Percentiles rank a stretch among this genome's conserved stretches.
These are phyloP conservation scores for Chaenogobius annularis DNA, from an alignment of 2,113 vertebrate genomes.

Conservation along the genomic window DNA sequence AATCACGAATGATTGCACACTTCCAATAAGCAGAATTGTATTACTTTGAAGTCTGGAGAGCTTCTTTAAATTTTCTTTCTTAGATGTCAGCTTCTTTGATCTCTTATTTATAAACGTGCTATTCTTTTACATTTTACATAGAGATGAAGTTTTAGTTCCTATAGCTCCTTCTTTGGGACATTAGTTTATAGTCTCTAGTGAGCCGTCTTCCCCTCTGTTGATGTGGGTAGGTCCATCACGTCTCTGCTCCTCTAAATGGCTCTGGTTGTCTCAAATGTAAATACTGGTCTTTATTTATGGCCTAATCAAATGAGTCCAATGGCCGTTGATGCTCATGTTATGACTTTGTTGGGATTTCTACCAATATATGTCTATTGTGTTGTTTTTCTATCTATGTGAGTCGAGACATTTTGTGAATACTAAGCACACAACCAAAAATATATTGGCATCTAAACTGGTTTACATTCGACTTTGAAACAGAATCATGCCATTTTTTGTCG, in stretches of 20 bases:
- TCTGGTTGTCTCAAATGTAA: slow-evolving; percentile 1
- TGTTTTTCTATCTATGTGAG: slow-evolving; percentile 9
- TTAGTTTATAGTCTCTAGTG: neutral
- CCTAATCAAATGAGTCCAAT: neutral
- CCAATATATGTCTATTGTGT: neutral
- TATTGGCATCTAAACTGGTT: neutral
- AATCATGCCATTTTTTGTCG: neutral
- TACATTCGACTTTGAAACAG: neutral
- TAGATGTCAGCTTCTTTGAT: slow-evolving; percentile 12
- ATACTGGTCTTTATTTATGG: slow-evolving; percentile 1
- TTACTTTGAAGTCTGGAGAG: slow-evolving; percentile 1
- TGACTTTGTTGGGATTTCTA: neutral
- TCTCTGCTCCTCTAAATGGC: neutral
- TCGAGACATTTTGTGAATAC: slow-evolving; percentile 13
- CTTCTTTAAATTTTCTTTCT: slow-evolving; percentile 7
- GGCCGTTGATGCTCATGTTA: neutral
- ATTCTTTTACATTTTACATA: slow-evolving; percentile 2
- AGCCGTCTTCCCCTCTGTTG: neutral
- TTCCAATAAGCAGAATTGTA: slow-evolving; percentile 2
- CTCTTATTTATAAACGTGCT: slow-evolving; percentile 6
- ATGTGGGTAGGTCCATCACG: neutral
- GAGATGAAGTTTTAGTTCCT: neutral
- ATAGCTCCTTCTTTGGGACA: neutral
- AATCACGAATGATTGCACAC: neutral
- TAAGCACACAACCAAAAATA: neutral